Conservation (phyloP, 2,888 invertebrate genomes). For the Andrena bicolor region DNA sequence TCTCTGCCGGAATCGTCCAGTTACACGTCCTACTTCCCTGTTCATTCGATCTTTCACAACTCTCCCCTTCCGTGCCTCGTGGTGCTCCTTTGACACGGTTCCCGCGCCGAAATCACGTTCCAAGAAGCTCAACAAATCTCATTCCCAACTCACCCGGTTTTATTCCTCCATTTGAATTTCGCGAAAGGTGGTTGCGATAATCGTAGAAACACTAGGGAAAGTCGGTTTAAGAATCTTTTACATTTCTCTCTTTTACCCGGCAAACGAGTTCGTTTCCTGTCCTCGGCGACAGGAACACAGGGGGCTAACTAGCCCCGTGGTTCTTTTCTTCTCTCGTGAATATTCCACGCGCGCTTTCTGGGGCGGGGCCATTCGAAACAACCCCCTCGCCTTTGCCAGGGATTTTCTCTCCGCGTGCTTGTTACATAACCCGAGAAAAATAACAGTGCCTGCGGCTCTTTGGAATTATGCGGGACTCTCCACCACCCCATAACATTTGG, state of each 20-base stretch:
- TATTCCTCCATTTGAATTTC: constrained; percentile 45
- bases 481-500: too few species aligned
- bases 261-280: constrained; percentile 44
- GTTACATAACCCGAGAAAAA: not conserved
- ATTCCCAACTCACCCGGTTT: constrained; percentile 53
- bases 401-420: not conserved
- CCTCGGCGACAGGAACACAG: not conserved
- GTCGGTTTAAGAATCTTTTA: too few species aligned
- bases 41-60: not conserved
- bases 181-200: constrained; percentile 51
- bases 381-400: not conserved
- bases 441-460: too few species aligned
- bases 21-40: not conserved
- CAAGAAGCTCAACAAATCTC: constrained; percentile 53
- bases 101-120: constrained; percentile 39
- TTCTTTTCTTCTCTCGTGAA: constrained; percentile 14
- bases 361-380: constrained; percentile 7
- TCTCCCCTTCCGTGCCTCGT: too few species aligned
- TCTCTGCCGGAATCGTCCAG: not conserved
- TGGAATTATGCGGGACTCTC: too few species aligned
- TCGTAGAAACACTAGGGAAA: constrained; percentile 23
- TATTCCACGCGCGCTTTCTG: not conserved
- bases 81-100: not conserved
- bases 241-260: constrained; percentile 39
- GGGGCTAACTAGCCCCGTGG: not conserved